A percentile compares a stretch with the other conserved stretches of the same genome.
Evolutionary conservation across 2,888 invertebrate species (phyloP).

Genomic region (Eristalis intricaria): DNA sequence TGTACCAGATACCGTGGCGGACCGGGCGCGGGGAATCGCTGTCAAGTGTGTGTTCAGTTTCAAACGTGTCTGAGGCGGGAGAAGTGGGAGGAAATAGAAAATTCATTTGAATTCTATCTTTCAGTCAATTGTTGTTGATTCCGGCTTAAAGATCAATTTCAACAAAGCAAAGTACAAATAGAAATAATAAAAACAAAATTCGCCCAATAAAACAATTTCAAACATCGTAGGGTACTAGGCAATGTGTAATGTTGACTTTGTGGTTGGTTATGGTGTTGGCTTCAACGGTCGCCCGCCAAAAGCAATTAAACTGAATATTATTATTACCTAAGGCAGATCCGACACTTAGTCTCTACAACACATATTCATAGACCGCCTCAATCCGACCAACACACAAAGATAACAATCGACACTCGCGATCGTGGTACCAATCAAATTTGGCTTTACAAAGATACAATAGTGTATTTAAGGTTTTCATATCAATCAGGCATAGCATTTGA

Average conservation of each 20-base stretch:
- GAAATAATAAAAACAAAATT: not conserved
- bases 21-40: no score
- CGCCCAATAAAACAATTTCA: not conserved
- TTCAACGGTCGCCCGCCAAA: not conserved
- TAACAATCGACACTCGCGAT: conserved; percentile 31
- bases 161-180: not conserved
- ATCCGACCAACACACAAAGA: not conserved
- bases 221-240: not conserved
- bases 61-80: not conserved
- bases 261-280: not conserved
- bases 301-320: not conserved
- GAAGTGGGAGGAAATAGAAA: no score
- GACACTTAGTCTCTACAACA: not conserved
- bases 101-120: not conserved
- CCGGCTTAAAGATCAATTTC: not conserved
- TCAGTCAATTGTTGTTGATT: no score
- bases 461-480: not conserved
- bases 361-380: not conserved
- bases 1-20: not conserved
- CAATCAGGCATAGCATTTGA: not conserved
- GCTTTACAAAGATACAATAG: not conserved
- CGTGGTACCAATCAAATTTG: conserved; percentile 28
- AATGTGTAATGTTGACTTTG: no score
- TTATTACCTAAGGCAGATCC: not conserved
- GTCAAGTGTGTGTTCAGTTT: not conserved